phyloP scores from a whole-genome alignment of 2,113 vertebrate genomes.

The Grantiella picta region DNA sequence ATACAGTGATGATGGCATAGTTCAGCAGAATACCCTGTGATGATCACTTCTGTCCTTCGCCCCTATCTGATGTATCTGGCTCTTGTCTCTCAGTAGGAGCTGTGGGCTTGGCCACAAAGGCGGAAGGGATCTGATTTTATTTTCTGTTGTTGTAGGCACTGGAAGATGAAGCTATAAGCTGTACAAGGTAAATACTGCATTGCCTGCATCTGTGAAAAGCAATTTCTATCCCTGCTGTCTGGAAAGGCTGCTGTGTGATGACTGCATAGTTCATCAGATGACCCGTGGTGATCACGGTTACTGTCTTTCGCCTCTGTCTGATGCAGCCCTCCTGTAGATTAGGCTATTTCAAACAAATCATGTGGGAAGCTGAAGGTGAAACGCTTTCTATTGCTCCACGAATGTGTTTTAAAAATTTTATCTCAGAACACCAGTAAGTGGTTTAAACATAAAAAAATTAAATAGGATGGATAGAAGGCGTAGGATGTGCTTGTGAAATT shows the following conservation, averaged over 20 bases:
- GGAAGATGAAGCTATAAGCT: neutral
- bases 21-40: constrained; percentile 64
- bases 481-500: neutral
- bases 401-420: neutral
- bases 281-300: constrained; percentile 12
- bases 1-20: constrained; percentile 72
- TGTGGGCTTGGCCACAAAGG: fast-evolving
- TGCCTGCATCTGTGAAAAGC: neutral
- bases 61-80: constrained; percentile 64
- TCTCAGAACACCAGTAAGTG: neutral
- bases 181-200: neutral
- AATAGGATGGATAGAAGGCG: neutral
- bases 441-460: fast-evolving
- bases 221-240: fast-evolving
- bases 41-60: constrained; percentile 13
- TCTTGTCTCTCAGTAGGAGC: neutral
- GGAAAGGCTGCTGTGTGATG: constrained; percentile 51
- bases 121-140: neutral
- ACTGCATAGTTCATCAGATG: constrained; percentile 71
- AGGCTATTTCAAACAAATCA: neutral
- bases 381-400: fast-evolving
- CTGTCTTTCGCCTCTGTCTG: constrained; percentile 67
- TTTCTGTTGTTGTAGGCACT: neutral
- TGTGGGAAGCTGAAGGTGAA: neutral
- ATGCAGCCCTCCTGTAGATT: constrained; percentile 19